Base-by-base conservation (phyloP, 2,888 invertebrate species). In the Syritta pipiens region DNA sequence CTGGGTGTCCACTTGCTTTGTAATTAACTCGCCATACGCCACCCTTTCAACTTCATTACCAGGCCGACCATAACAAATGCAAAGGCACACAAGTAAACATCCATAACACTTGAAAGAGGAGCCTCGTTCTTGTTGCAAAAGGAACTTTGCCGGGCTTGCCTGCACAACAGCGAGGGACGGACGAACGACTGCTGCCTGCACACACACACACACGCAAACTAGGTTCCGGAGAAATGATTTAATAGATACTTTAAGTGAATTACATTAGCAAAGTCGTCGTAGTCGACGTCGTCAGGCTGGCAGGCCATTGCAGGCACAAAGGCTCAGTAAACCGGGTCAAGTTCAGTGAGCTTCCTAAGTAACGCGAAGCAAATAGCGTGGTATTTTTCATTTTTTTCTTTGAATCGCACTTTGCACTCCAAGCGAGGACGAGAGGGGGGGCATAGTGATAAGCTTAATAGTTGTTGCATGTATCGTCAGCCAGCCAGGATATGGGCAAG, bases 191-290 rank as follows among this genome's bases (percentile, higher is more conserved):
- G 10, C 30, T 49, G 40, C 28, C 24, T 37, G 28, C 53, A 71
- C 59, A 46, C 32, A 63, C 30, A 30, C 32, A 42, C 22, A 55
- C 42, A 57, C 40, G 40, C 53, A 62, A 55, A 48, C 12, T 12
- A 1, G 28, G 35, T 2, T 28, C 9, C 9, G 4, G 19, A 12
- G 12, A 30, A 35, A 40, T 37, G 14, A 57, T 57, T 59, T 59
- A 68, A 59, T 68, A 68, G 49, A 68, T 68, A 60, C 69, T 69
- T 44, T 71, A 71, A 71, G 71, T 77, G 69, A 76, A 76, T 69
- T 76, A 53, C 76, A 71, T 76, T 63, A 69, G 68, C 60, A 48
- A 60, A 49, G 42, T n/a, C n/a, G n/a, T n/a, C n/a, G n/a, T n/a
- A n/a, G n/a, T n/a, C n/a, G n/a, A n/a, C n/a, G n/a, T n/a, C n/a